Base-by-base conservation (phyloP, 2,113 vertebrate genomes). In the Apaloderma vittatum region DNA sequence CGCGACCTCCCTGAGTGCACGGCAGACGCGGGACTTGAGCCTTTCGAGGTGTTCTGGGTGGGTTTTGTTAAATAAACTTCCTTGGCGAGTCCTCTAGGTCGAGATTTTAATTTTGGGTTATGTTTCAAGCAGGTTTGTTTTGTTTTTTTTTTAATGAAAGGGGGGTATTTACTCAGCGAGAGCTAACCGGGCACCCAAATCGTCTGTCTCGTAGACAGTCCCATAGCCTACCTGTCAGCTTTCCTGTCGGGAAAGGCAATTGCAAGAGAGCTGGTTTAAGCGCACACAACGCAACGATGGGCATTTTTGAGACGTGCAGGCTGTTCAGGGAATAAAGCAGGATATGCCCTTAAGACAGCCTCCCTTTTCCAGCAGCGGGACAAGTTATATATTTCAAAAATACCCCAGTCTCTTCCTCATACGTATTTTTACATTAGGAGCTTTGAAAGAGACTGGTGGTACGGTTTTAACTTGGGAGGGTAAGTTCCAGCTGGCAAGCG, bases 391-490 rank as follows among this genome's bases (percentile, higher is more conserved):
- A 8, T 63, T 66, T 70, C 7, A 29, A 2, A 86, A 66, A 37
- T 29, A 46, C n/a, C 54, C 40, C 24, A 5, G 2, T 62, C 91
- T 77, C 48, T 62, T 70, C 46, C 17, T 71, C 15, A 1, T 3
- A 0, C 0, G 0, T 24, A 4, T 32, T 88, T 55, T 87, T 26
- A 12, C 1, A 0, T 11, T 36, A 15, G 32, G 52, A 93, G 45
- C 63, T 54, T 61, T 30, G 1, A 37, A 29, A 54, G 55, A 54
- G 73, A 13, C 20, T 1, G 2, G 23, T 37, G 63, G 26, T 23
- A 17, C 4, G 2, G 11, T 48, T 90, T 45, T 84, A 48, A 23
- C 80, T 66, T 3, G 37, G 83, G 79, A 32, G 79, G 58, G 34
- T 77, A 13, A 59, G 26, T 54, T 74, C 58, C 70, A 78, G 72